Percentiles rank a stretch among this genome's conserved stretches.
These are phyloP conservation scores for Clarias batrachus DNA, from an alignment of 2,113 vertebrate species.

Conservation along the genomic window DNA sequence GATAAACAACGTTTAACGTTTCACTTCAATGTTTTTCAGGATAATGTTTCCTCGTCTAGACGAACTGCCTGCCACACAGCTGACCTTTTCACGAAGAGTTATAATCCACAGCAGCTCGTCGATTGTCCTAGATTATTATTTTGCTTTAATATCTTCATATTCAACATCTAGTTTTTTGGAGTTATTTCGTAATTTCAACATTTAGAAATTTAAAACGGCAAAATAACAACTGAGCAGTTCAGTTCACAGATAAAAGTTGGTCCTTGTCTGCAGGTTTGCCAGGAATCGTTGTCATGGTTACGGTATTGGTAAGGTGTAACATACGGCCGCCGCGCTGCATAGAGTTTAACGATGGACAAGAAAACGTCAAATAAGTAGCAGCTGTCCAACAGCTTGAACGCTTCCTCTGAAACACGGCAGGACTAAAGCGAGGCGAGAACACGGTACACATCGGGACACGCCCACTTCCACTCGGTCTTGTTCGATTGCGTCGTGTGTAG, in stretches of 20 bases:
- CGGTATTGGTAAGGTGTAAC: background rate
- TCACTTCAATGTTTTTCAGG: background rate
- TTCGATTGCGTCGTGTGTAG: constrained; percentile 20
- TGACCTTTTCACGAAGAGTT: background rate
- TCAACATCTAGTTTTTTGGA: background rate
- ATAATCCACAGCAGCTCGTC: background rate
- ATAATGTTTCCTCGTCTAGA: background rate
- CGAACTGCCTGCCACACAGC: background rate
- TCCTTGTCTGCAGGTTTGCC: too few species aligned
- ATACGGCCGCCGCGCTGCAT: background rate
- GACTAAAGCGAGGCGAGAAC: background rate
- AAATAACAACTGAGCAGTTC: background rate
- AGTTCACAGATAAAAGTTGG: background rate
- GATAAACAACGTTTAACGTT: background rate
- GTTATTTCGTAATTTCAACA: background rate
- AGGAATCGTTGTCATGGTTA: background rate
- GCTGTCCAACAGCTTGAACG: background rate
- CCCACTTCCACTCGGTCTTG: constrained; percentile 11
- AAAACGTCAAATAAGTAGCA: background rate
- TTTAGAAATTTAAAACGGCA: background rate
- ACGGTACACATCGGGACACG: background rate
- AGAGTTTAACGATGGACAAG: background rate
- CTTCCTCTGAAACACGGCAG: background rate
- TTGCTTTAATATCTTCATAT: too few species aligned
- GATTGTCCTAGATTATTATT: background rate